phyloP scores from a whole-genome alignment of 2,888 invertebrate species.

The Diploptera punctata region DNA sequence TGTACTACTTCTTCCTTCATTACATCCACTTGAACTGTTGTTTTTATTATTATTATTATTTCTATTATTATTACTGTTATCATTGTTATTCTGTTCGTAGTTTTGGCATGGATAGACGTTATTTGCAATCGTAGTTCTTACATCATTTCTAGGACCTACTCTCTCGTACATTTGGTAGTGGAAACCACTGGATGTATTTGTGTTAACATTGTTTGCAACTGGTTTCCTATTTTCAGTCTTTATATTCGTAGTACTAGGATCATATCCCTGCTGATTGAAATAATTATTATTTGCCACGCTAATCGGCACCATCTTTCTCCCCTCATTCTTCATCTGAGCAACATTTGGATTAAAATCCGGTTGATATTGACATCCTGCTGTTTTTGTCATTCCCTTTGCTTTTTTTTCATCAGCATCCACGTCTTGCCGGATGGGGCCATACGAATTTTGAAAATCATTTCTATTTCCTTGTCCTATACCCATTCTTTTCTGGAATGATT shows the following conservation, averaged over 20 bases:
- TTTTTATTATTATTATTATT: conserved; percentile 50
- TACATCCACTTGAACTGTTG: conserved; percentile 57
- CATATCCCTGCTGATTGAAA: conserved; percentile 10
- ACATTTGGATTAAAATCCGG: neutral
- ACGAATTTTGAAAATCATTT: conserved; percentile 32
- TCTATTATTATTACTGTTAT: neutral
- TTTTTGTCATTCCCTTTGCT: neutral
- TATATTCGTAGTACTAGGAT: neutral
- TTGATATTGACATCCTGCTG: neutral
- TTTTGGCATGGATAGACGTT: conserved; percentile 11
- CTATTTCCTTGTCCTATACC: conserved; percentile 43
- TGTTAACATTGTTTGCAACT: neutral
- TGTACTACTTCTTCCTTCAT: conserved; percentile 52
- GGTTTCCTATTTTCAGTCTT: conserved; percentile 12
- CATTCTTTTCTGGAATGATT: conserved; percentile 50
- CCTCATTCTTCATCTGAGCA: conserved; percentile 17
- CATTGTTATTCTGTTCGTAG: neutral
- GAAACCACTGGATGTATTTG: neutral
- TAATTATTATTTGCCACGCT: conserved; percentile 12
- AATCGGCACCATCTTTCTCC: neutral
- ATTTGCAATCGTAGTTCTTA: neutral
- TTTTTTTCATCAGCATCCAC: neutral
- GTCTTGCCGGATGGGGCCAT: neutral
- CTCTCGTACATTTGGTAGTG: conserved; percentile 24
- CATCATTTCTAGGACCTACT: neutral